Base-by-base conservation (phyloP, 2,888 invertebrate species). In the Sturmia bella region DNA sequence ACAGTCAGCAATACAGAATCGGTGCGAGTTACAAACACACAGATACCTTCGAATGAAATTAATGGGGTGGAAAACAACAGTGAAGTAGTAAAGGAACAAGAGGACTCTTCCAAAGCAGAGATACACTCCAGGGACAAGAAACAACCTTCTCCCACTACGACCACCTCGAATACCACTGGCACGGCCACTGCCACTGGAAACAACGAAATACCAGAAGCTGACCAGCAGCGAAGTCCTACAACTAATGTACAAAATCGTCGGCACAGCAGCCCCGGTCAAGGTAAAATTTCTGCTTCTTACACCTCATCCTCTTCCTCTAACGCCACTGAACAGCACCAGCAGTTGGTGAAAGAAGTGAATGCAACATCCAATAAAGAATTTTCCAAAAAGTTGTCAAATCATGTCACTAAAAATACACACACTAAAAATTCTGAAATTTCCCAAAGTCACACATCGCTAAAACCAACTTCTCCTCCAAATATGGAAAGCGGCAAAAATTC, bases 11-110 rank as follows among this genome's bases (percentile, higher is more conserved):
- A 86, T 27, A 84, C 80, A 0, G 83, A 86, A 54, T 80, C 83
- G 0, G 54, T 83, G 50, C 61, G 84, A 24, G 59, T 83, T 52
- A 37, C 77, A 83, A 41, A 83, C 39, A 5, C 57, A 3, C 83
- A 80, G 69, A 48, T 72, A 1, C 41, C 66, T 17, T 19, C 56
- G 11, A 88, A 88, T 61, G 90, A 90, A 79, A 76, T 89, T 0
- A 90, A 90, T 63, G 90, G 89, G 12, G 84, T 87, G 17, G 89
- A 89, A 85, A 84, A 86, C 68, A 86, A 81, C 57, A 85, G 84
- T 2, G 87, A 88, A 15, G 86, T 87, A 2, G 85, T 84, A 59
- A 87, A 87, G 74, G 87, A 87, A 43, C 83, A 78, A 19, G 41
- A 85, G 77, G 87, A 80, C 11, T 76, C 83, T 0, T 27, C 50